Evolutionary conservation across 1,140 invertebrate genomes (phyloP), one percentile per base, ranked within the genome.

Genomic region (Sinonovacula constricta): DNA sequence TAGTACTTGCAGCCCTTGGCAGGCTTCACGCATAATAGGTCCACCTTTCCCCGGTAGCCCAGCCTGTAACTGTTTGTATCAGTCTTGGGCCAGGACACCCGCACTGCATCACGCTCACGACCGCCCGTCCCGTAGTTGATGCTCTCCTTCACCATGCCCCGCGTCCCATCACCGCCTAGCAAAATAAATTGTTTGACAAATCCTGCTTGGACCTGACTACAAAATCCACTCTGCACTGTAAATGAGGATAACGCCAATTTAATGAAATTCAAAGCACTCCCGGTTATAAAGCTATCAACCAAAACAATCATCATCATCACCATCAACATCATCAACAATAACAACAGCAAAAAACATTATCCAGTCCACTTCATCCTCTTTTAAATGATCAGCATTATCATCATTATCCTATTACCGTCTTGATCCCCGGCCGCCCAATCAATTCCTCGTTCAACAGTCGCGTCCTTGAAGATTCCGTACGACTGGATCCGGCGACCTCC

Each of bases 101-200:
- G 95, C 3, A 95, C 96, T 1, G 97, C 95, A 59, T 95, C 96
- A 63, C 95, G 92, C 82, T 94, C 94, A 45, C 95, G 95, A 91
- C 96, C 95, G 82, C 95, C 95, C 74, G 96, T 95, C 95, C 96
- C 97, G 95, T 95, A 97, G 53, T 95, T 95, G 65, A 94, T 92
- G 79, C 97, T 95, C 82, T 96, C 95, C 80, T 95, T 93, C 7
- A 97, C 95, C 86, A 93, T 92, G 1, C 96, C 96, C 28, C 93
- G 93, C 89, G 95, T 95, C 22, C 95, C 94, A 92, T 88, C 83
- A 2, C 91, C 91, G 39, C 91, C 91, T 91, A 68, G 10, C 66
- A 57, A 22, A 57, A 10, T 22, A 10, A 22, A 57, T n/a, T n/a
- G n/a, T n/a, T n/a, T n/a, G n/a, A n/a, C n/a, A 12, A n/a, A 49